Evolutionary conservation across 2,888 invertebrate species (phyloP), one percentile per base, ranked within the genome.

Genomic region (Acanthosoma haemorrhoidale): DNA sequence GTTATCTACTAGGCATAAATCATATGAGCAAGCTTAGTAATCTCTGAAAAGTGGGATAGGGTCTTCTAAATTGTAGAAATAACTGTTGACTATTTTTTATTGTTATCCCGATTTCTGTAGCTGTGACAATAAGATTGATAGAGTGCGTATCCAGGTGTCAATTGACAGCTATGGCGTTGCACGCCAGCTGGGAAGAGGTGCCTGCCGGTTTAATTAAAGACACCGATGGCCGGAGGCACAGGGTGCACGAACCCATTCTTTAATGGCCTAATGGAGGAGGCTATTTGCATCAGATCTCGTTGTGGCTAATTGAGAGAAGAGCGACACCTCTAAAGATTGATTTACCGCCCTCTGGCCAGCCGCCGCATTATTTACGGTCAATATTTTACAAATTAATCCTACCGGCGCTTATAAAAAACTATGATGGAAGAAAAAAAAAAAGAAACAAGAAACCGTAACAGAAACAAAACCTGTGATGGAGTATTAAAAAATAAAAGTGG

Each of bases 201-300:
- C n/a, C n/a, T n/a, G n/a, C n/a, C n/a, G n/a, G n/a, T n/a, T n/a
- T 51, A 43, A 43, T 43, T 21, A 11, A 1, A 21, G 21, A 21
- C 6, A n/a, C n/a, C 5, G 25, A n/a, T 8, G n/a, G 51, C 25
- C n/a, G 11, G 21, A 13, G 25, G 43, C 13, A 13, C n/a, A 21
- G 25, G 51, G 51, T 51, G 25, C 25, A 51, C 3, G 25, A 25
- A 51, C 51, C 51, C 51, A 51, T 51, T 51, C 21, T 51, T 51
- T 51, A 51, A 51, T 51, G n/a, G 51, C 1, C 51, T 51, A 51
- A 51, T 51, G 25, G 51, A 51, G 51, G 25, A 25, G n/a, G 25
- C 51, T 51, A 51, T 51, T 51, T 51, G 29, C 51, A 51, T 51
- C 51, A n/a, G 51, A 32, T 5, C 51, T 51, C 51, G 21, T 51